Conservation (phyloP, 1,140 invertebrate genomes). For the Lasioglossum baleicum region DNA sequence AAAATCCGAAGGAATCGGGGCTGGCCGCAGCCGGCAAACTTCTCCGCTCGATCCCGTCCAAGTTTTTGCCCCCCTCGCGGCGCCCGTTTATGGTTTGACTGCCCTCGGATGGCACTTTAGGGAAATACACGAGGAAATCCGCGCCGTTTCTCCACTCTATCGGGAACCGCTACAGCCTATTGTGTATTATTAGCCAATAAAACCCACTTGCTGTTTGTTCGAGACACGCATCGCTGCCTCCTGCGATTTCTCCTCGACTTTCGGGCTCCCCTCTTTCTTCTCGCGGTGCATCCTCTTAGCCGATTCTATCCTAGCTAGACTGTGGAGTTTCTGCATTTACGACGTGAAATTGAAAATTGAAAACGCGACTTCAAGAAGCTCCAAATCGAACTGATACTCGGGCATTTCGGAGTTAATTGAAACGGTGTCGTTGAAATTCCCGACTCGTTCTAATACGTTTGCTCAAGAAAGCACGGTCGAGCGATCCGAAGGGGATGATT, state of each 20-base stretch:
- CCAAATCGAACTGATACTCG: too few relatives aligned
- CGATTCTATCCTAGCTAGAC: too few relatives aligned
- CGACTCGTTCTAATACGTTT: not conserved
- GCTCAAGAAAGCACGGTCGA: not conserved
- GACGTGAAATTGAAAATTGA: too few relatives aligned
- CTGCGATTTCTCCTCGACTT: not conserved
- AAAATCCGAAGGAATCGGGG: slow-evolving; percentile 53
- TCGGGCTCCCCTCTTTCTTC: not conserved
- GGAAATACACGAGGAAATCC: slow-evolving; percentile 72
- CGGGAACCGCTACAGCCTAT: slow-evolving; percentile 58
- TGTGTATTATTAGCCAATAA: slow-evolving; percentile 74
- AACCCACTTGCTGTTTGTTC: slow-evolving; percentile 35
- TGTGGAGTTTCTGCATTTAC: too few relatives aligned
- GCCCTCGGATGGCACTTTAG: slow-evolving; percentile 78
- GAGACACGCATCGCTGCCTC: slow-evolving; percentile 13
- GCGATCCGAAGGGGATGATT: slow-evolving; percentile 1
- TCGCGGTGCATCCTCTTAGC: not conserved
- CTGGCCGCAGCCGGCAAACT: slow-evolving; percentile 49
- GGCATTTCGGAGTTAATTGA: too few relatives aligned
- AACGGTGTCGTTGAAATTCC: too few relatives aligned
- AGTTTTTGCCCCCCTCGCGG: slow-evolving; percentile 60
- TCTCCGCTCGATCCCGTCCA: slow-evolving; percentile 46
- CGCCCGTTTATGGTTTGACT: slow-evolving; percentile 77
- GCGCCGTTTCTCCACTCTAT: slow-evolving; percentile 47
- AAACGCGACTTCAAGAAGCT: too few relatives aligned